Conservation (phyloP, 2,113 vertebrate genomes). For the Pimephales promelas region DNA sequence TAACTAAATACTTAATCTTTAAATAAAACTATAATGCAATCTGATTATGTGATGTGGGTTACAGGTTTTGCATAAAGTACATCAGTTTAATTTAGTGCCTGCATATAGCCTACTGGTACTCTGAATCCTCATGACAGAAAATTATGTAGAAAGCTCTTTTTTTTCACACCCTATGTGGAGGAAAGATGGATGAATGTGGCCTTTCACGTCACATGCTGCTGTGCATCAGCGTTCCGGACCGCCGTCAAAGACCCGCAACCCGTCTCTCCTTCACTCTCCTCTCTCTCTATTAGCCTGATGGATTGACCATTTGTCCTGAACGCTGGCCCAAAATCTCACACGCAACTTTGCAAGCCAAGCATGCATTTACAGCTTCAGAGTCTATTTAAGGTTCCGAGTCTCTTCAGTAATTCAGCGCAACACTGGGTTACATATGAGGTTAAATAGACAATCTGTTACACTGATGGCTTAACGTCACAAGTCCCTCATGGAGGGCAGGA, state of each 20-base stretch:
- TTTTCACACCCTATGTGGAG: background rate
- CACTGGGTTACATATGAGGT: conserved; percentile 24
- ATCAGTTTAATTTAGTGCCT: conserved; percentile 41
- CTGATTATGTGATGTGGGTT: background rate
- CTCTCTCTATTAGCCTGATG: conserved; percentile 55
- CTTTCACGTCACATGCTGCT: conserved; percentile 36
- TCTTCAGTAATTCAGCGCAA: conserved; percentile 31
- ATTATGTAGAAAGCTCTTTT: conserved; percentile 47
- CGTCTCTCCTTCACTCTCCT: conserved; percentile 37
- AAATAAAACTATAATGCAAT: background rate
- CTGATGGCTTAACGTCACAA: background rate
- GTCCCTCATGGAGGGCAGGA: background rate
- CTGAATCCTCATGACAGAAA: conserved; percentile 43
- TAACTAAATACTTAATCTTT: background rate
- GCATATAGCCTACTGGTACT: background rate
- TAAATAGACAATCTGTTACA: conserved; percentile 35
- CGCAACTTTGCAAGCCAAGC: conserved; percentile 26
- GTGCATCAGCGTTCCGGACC: conserved; percentile 48
- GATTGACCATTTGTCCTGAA: conserved; percentile 53
- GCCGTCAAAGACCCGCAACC: conserved; percentile 30
- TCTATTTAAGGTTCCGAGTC: conserved; percentile 14
- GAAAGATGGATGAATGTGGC: conserved; percentile 51
- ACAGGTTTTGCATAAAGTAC: background rate
- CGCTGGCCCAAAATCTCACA: conserved; percentile 38
- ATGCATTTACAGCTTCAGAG: conserved; percentile 32